phyloP scores from a whole-genome alignment of 2,113 vertebrate species.

The Acanthochromis polyacanthus region DNA sequence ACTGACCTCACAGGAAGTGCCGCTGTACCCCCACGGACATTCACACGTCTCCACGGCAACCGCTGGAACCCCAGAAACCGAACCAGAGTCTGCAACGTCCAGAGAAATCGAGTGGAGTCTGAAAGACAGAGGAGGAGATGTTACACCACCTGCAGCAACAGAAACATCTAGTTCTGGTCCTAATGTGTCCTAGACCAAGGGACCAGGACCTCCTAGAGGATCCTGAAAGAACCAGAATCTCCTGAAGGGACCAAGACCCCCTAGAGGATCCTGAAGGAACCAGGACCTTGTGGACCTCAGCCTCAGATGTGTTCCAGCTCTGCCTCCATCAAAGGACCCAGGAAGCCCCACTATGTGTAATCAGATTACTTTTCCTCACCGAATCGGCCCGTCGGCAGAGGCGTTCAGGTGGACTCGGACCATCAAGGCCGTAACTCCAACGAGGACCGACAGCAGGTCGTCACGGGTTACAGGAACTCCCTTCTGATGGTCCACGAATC shows the following conservation, averaged over 20 bases:
- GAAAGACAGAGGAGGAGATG: neutral
- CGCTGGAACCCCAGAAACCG: slow-evolving; percentile 79
- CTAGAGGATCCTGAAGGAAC: too few species aligned
- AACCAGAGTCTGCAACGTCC: slow-evolving; percentile 84
- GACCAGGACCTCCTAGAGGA: too few species aligned
- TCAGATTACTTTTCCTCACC: slow-evolving; percentile 76
- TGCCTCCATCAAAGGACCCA: neutral
- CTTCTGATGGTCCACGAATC: slow-evolving; percentile 84
- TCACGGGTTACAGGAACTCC: slow-evolving; percentile 84
- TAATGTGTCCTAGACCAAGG: too few species aligned
- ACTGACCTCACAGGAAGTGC: slow-evolving; percentile 95
- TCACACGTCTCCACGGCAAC: slow-evolving; percentile 91
- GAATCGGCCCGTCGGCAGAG: slow-evolving; percentile 83
- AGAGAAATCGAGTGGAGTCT: slow-evolving; percentile 90
- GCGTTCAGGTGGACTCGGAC: slow-evolving; percentile 88
- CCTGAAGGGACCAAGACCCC: too few species aligned
- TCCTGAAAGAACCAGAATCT: too few species aligned
- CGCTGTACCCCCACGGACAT: slow-evolving; percentile 93
- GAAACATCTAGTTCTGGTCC: neutral
- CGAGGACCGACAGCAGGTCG: slow-evolving; percentile 89
- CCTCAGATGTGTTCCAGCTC: too few species aligned
- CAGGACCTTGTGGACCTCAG: too few species aligned
- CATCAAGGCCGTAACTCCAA: slow-evolving; percentile 86
- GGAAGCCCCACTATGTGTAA: neutral
- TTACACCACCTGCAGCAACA: neutral